Evolutionary conservation across 2,888 invertebrate species (phyloP), one percentile per base, ranked within the genome.

Genomic region (Cyrtodaria siliqua): DNA sequence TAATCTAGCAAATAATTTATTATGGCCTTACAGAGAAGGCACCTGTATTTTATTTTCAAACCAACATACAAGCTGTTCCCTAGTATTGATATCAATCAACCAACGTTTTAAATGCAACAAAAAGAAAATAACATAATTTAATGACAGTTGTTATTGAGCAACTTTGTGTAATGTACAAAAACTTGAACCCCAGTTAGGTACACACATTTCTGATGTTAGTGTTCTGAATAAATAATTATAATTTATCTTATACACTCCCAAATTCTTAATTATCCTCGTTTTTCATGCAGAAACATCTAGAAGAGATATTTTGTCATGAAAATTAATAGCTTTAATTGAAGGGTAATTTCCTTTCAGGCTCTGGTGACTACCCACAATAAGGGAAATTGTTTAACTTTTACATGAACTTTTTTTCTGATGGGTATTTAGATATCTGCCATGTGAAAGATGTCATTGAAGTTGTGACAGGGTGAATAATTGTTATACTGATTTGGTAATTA

Each of bases 291-390:
- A 74, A 72, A 66, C 29, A 62, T 63, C 57, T 49, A 33, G 59
- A 71, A 50, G 38, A 33, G 49, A 29, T 47, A 56, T 44, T 49
- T 61, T 61, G 70, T 75, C 70, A 69, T 27, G 49, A 61, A 75
- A 75, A 75, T 75, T 70, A 75, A 75, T 75, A 66, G 64, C 70
- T 75, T 75, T 75, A 75, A 75, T 75, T 75, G 64, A 66, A 66
- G 64, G 70, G 75, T 53, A 53, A n/a, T 24, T 53, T 53, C 24
- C 24, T 16, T 26, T 12, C 23, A 66, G 47, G 72, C 72, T 38
- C 47, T 29, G 55, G 42, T 42, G 55, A 49, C 20, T 49, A 49
- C 40, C 61, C 29, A 66, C 66, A 72, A 72, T 49, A 27, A 49
- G 38, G 8, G 33, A 60, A 66, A 64, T 40, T 60, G 38, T 33